Evolutionary conservation across 2,888 invertebrate genomes (phyloP).

Genomic region (Fragum whitleyi): DNA sequence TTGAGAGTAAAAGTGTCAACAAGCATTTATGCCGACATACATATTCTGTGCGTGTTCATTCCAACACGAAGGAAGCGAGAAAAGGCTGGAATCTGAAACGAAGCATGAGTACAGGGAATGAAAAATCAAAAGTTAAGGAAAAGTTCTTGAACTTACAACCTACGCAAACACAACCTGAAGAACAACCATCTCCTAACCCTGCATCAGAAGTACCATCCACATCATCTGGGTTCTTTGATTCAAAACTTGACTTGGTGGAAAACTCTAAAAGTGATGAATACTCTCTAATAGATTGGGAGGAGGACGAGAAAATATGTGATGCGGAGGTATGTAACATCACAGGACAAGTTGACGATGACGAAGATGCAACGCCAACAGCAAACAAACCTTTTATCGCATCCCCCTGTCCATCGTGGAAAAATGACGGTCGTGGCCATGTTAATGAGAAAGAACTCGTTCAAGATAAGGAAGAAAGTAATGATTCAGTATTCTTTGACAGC

Average conservation of each 20-base stretch:
- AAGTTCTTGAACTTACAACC: slow-evolving; percentile 58
- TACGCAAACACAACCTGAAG: slow-evolving; percentile 27
- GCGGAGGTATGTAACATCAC: slow-evolving; percentile 80
- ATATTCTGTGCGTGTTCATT: slow-evolving; percentile 55
- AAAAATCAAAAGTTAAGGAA: slow-evolving; percentile 65
- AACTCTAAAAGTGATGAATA: slow-evolving; percentile 68
- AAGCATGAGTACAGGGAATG: slow-evolving; percentile 69
- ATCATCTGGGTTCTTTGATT: slow-evolving; percentile 17
- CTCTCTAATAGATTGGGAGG: slow-evolving; percentile 78
- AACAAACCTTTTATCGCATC: slow-evolving; percentile 21
- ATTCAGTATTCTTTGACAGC: slow-evolving; percentile 23
- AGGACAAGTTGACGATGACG: slow-evolving; percentile 76
- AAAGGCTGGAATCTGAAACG: slow-evolving; percentile 62
- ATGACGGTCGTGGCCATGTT: background rate
- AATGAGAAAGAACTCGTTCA: background rate
- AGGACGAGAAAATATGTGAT: slow-evolving; percentile 80
- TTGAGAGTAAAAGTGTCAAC: slow-evolving; percentile 49
- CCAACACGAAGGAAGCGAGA: slow-evolving; percentile 46
- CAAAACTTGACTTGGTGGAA: slow-evolving; percentile 35
- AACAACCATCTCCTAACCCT: slow-evolving; percentile 10
- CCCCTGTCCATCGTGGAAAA: background rate
- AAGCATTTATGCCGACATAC: slow-evolving; percentile 62
- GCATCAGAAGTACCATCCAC: slow-evolving; percentile 27
- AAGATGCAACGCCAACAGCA: slow-evolving; percentile 49
- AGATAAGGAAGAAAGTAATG: slow-evolving; percentile 15